A percentile compares a stretch with the other conserved stretches of the same genome.
Evolutionary conservation across 1,140 invertebrate species (phyloP).

Genomic region (Microvelia longipes): DNA sequence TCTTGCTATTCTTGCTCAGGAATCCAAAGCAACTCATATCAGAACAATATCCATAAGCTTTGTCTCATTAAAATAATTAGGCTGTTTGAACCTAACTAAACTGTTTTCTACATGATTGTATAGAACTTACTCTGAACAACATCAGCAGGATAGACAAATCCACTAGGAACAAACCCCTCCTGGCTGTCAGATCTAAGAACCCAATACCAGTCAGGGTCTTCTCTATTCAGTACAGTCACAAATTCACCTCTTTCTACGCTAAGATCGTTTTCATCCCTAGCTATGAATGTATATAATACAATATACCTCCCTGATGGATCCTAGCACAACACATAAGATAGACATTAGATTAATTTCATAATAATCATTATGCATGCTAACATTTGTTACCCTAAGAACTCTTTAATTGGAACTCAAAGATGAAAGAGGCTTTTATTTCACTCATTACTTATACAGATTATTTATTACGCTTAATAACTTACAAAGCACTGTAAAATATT

Average conservation of each 20-base stretch:
- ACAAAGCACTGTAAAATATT: too few relatives aligned
- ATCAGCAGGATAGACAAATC: slow-evolving; percentile 82
- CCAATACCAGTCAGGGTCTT: slow-evolving; percentile 94
- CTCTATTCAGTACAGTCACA: slow-evolving; percentile 82
- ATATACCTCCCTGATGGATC: slow-evolving; percentile 79
- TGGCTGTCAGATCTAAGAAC: slow-evolving; percentile 78
- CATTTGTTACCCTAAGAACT: not conserved
- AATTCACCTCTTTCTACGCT: slow-evolving; percentile 85
- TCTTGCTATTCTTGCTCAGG: too few relatives aligned
- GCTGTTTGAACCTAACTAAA: too few relatives aligned
- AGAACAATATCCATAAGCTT: too few relatives aligned
- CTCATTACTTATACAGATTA: too few relatives aligned
- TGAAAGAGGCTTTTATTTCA: too few relatives aligned
- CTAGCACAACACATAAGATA: slow-evolving; percentile 24
- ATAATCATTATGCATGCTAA: not conserved
- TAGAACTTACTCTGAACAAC: slow-evolving; percentile 50
- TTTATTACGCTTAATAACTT: too few relatives aligned
- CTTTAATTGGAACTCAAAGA: not conserved
- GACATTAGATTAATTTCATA: too few relatives aligned
- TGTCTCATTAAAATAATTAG: too few relatives aligned
- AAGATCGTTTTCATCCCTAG: slow-evolving; percentile 84
- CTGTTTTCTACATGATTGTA: too few relatives aligned
- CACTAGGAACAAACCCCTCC: slow-evolving; percentile 88
- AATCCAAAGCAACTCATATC: too few relatives aligned
- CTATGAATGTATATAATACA: slow-evolving; percentile 82